phyloP scores from a whole-genome alignment of 35 echinoderm and acorn worm species.

The Apostichopus parvimensis region DNA sequence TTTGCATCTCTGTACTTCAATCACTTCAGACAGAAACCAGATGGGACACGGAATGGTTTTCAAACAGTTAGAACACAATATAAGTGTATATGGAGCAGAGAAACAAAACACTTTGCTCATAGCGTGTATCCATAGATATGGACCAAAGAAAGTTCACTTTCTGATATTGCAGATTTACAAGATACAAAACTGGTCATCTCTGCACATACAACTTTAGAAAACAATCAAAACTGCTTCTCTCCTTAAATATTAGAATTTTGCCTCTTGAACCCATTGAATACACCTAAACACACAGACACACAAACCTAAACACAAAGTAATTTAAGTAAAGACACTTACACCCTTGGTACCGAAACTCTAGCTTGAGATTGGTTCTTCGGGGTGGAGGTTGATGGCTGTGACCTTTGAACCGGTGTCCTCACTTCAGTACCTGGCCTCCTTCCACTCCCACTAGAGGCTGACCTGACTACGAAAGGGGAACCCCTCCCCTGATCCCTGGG shows the following conservation, averaged over 20 bases:
- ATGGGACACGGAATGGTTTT: background rate
- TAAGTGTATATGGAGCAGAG: background rate
- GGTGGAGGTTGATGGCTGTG: constrained; percentile 32
- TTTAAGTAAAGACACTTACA: constrained; percentile 47
- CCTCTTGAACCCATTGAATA: no score
- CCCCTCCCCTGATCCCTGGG: constrained; percentile 42
- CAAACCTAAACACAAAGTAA: no score
- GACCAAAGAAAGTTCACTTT: background rate
- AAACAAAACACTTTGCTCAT: no score
- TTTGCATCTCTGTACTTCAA: background rate
- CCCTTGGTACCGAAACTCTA: constrained; percentile 59
- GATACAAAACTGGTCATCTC: no score
- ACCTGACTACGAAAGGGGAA: background rate
- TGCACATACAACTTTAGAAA: no score
- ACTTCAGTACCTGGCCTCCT: background rate
- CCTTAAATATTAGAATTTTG: no score
- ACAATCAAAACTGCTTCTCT: no score
- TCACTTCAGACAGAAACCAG: background rate
- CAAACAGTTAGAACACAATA: background rate
- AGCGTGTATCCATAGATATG: background rate
- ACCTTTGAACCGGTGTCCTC: constrained; percentile 13
- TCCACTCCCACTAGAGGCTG: background rate
- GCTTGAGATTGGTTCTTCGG: background rate
- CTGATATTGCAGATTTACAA: no score
- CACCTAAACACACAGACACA: background rate